Evolutionary conservation across 2,797 vertebrate species (phyloP), one percentile per base, ranked within the genome.

Genomic region (Pantherophis vulpinus): DNA sequence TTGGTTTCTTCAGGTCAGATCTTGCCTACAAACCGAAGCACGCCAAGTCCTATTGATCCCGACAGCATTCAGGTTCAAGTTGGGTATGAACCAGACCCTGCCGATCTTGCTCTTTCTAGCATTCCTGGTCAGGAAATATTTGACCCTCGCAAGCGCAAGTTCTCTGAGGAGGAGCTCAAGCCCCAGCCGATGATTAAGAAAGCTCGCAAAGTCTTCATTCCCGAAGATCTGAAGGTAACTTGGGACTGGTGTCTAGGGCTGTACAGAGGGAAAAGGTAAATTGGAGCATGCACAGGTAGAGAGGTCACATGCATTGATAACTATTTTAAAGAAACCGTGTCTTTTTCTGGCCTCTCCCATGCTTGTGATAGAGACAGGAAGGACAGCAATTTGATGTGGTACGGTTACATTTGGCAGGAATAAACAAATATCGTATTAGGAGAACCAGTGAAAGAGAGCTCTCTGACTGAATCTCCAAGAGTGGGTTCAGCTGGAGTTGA

Each of bases 151-250:
- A 99, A 99, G 94, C 98, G 98, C 98, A 99, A 99, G 92, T 99
- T 99, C 97, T 98, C 98, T 0, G 98, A 98, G 2, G 99, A 99
- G 93, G 99, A 99, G 97, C 98, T 99, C 95, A 99, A 99, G 95
- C 99, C 99, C 0, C 99, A 99, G 96, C 99, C 99, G 23, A 99
- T 99, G 99, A 99, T 99, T 97, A 99, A 99, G 97, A 99, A 99
- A 95, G 99, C 99, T 27, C 98, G 99, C 92, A 99, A 99, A 97
- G 97, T 99, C 96, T 99, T 99, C 98, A 99, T 99, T 94, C 99
- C 99, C 0, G 99, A 99, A 0, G 99, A 99, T 96, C 97, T 99
- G 97, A 99, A 99, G 99, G 99, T 99, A 98, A 98, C 94, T 98
- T 97, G 98, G 98, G 97, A 95, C 97, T 97, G 97, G 97, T 98